Conservation (phyloP, 1,140 invertebrate species). For the Steinernema feltiae region DNA sequence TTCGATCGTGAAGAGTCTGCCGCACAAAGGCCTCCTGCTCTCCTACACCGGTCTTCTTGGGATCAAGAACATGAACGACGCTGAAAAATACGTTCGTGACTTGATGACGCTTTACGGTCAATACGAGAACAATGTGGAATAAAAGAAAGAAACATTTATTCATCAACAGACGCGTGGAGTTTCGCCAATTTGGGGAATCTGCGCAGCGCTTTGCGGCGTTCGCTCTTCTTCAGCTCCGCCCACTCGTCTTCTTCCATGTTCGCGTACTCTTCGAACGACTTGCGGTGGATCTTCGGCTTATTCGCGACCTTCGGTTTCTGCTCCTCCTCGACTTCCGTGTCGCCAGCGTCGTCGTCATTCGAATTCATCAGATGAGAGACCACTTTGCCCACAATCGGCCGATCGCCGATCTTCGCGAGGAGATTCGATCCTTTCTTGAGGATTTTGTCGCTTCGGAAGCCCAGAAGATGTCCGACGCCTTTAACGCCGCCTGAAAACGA, state of each 20-base stretch:
- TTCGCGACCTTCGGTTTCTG: not conserved
- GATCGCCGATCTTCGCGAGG: not conserved
- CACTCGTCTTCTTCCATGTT: not conserved
- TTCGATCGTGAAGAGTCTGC: not conserved
- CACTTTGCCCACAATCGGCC: not conserved
- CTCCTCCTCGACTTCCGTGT: not conserved
- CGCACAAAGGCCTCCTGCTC: not conserved
- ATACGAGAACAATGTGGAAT: too few relatives aligned
- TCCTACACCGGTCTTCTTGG: not conserved
- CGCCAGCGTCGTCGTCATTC: not conserved
- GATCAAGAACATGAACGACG: not conserved
- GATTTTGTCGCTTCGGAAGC: not conserved
- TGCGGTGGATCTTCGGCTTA: not conserved
- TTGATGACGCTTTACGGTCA: not conserved
- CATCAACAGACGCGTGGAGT: not conserved
- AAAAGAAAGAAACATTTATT: not conserved
- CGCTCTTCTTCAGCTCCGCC: not conserved
- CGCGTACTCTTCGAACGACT: not conserved
- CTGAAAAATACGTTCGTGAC: not conserved
- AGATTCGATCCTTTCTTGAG: not conserved
- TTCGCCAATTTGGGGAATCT: not conserved
- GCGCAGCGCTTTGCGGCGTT: not conserved
- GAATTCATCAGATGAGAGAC: not conserved
- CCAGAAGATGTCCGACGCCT: not conserved
- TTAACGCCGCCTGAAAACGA: not conserved